Conservation (phyloP, 2,113 vertebrate species). For the Mastomys coucha region DNA sequence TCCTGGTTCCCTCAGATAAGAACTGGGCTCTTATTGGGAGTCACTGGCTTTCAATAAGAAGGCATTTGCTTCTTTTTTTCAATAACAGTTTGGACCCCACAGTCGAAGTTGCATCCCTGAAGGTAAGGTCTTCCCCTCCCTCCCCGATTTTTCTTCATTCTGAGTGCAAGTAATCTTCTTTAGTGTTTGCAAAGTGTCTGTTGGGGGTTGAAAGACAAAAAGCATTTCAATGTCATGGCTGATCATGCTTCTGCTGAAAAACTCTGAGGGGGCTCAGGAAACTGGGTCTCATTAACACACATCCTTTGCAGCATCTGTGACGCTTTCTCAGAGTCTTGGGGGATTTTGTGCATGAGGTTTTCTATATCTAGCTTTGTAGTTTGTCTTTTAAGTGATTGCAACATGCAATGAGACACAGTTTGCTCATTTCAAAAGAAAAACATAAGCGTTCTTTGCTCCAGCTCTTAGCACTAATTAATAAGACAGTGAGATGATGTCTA, state of each 20-base stretch:
- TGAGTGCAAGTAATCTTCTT: conserved; percentile 15
- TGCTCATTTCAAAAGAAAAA: conserved; percentile 44
- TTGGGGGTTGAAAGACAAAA: not conserved
- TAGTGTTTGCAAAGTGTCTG: not conserved
- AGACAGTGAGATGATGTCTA: not conserved
- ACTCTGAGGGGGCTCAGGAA: conserved; percentile 17
- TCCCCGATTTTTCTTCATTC: conserved; percentile 9
- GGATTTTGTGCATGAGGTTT: conserved; percentile 5
- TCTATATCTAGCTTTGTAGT: not conserved
- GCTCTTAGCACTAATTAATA: not conserved
- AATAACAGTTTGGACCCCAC: conserved; percentile 80
- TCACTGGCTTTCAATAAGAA: conserved; percentile 72
- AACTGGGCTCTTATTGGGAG: conserved; percentile 6
- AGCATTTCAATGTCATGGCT: conserved; percentile 45
- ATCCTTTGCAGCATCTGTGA: conserved; percentile 29
- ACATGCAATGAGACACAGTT: not conserved
- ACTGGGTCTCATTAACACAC: conserved; percentile 47
- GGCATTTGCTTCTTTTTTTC: conserved; percentile 69
- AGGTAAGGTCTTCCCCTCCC: conserved; percentile 84
- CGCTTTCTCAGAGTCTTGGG: conserved; percentile 2
- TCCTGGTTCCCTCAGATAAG: conserved; percentile 53
- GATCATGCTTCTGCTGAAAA: conserved; percentile 46
- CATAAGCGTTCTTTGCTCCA: not conserved
- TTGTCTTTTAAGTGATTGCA: conserved; percentile 56
- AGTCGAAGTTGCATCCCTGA: conserved; percentile 73